Conservation (phyloP, 2,888 invertebrate species). For the Acleris laterana region DNA sequence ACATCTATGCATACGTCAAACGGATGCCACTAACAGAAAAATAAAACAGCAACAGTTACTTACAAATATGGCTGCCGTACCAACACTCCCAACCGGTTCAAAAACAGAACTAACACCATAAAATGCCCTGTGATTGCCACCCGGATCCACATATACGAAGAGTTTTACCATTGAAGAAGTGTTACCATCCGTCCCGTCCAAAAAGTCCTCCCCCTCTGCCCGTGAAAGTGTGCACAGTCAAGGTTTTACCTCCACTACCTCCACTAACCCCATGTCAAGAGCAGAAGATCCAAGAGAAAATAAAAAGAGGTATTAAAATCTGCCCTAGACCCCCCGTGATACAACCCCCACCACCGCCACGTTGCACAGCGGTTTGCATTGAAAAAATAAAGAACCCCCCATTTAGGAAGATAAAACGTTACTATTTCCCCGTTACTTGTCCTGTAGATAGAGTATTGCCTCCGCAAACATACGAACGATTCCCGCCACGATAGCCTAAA, state of each 20-base stretch:
- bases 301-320: conserved; percentile 59
- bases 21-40: too few relatives aligned
- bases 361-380: conserved; percentile 59
- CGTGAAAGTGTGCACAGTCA: conserved; percentile 27
- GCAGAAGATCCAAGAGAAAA: conserved; percentile 51
- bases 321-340: conserved; percentile 53
- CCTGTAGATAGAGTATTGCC: conserved; percentile 51
- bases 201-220: neutral
- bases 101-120: neutral
- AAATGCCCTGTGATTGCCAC: too few relatives aligned
- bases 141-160: too few relatives aligned
- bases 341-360: conserved; percentile 48
- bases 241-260: conserved; percentile 49
- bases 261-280: conserved; percentile 54
- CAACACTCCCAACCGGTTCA: neutral
- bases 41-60: too few relatives aligned
- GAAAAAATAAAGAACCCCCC: conserved; percentile 65
- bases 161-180: too few relatives aligned
- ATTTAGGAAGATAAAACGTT: conserved; percentile 34
- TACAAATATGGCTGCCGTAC: conserved; percentile 16
- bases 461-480: conserved; percentile 28
- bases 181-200: too few relatives aligned
- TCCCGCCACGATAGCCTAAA: conserved; percentile 54
- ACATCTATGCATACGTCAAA: too few relatives aligned
- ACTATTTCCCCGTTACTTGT: conserved; percentile 49